Conservation (phyloP, 2,797 vertebrate genomes). For the Lophotriccus pileatus region DNA sequence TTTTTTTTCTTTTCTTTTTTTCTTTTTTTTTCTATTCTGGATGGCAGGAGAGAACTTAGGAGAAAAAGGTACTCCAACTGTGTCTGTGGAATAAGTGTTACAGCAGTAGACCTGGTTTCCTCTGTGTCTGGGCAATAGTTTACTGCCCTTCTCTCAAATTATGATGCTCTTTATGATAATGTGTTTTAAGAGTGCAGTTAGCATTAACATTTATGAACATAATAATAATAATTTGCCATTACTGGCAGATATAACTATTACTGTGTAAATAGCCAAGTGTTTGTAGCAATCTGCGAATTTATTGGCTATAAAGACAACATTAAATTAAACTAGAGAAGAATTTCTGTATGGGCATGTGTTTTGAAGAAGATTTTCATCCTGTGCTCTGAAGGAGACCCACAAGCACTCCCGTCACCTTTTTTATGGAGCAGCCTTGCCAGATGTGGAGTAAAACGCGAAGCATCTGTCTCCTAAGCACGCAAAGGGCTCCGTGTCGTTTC, state of each 20-base stretch:
- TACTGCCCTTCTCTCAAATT: slow-evolving; percentile 14
- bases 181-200: slow-evolving; percentile 24
- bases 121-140: slow-evolving; percentile 8
- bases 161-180: background rate
- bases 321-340: background rate
- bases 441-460: background rate
- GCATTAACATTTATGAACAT: slow-evolving; percentile 27
- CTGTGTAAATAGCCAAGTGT: background rate
- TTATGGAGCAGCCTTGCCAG: slow-evolving; percentile 34
- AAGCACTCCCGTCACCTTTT: slow-evolving; percentile 46
- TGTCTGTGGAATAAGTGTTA: background rate
- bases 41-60: background rate
- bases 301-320: slow-evolving; percentile 22
- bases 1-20: background rate
- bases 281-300: slow-evolving; percentile 24
- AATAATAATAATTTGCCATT: background rate
- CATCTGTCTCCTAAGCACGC: background rate
- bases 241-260: background rate
- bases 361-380: slow-evolving; percentile 7
- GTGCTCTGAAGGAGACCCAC: slow-evolving; percentile 14
- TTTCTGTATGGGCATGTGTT: background rate
- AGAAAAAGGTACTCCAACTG: background rate
- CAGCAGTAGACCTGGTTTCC: background rate
- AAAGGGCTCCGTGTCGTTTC: background rate
- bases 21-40: background rate